Conservation (phyloP, 2,888 invertebrate genomes). For the Elaeidobius kamerunicus region DNA sequence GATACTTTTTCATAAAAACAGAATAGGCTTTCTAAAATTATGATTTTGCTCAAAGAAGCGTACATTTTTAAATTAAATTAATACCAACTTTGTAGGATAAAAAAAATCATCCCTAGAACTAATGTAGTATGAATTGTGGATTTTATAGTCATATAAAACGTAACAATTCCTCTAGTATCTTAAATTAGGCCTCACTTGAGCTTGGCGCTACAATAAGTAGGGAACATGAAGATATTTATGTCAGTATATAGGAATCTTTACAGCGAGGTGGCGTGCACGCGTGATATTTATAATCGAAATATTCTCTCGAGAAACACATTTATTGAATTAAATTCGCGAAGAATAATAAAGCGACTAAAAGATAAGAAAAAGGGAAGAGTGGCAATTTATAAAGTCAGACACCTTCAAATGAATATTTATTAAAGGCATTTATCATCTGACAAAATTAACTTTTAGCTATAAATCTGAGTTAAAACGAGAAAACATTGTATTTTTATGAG, state of each 20-base stretch:
- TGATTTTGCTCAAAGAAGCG: too few relatives aligned
- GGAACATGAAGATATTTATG: background rate
- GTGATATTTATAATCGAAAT: slow-evolving; percentile 26
- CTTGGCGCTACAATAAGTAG: too few relatives aligned
- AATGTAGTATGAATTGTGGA: too few relatives aligned
- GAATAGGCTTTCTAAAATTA: too few relatives aligned
- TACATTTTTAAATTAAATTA: too few relatives aligned
- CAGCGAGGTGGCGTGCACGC: slow-evolving; percentile 8
- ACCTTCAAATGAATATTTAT: slow-evolving; percentile 31
- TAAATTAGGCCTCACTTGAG: too few relatives aligned
- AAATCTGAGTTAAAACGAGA: slow-evolving; percentile 20
- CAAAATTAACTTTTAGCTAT: slow-evolving; percentile 26
- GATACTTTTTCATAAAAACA: too few relatives aligned
- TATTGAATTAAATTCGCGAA: slow-evolving; percentile 26
- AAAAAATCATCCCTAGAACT: too few relatives aligned
- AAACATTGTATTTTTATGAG: background rate
- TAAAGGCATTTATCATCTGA: slow-evolving; percentile 28
- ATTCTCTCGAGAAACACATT: slow-evolving; percentile 17
- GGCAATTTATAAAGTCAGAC: slow-evolving; percentile 26
- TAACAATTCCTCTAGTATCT: too few relatives aligned
- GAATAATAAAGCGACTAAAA: slow-evolving; percentile 24
- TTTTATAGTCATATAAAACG: too few relatives aligned
- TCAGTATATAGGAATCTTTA: background rate
- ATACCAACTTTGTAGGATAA: too few relatives aligned
- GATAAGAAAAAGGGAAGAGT: slow-evolving; percentile 23